Conservation (phyloP, 2,797 vertebrate species). For the Masticophis lateralis region DNA sequence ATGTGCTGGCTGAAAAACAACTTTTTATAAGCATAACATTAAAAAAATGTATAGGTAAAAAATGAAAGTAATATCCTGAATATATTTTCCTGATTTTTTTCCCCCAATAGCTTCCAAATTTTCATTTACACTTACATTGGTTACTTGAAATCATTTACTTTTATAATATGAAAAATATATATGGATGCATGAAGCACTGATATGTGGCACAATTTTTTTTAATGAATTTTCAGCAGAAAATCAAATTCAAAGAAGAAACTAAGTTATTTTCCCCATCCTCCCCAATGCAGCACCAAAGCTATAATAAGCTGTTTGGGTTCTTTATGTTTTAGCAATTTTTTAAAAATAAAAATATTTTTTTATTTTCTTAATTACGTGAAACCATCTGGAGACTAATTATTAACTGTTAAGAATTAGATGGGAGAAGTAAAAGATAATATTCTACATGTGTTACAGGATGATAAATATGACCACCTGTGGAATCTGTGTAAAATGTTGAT, state of each 20-base stretch:
- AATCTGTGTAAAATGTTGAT: not conserved
- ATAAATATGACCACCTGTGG: not conserved
- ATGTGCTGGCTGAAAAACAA: constrained; percentile 43
- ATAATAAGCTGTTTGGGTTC: not conserved
- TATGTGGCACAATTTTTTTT: not conserved
- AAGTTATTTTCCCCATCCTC: not conserved
- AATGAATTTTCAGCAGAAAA: constrained; percentile 47
- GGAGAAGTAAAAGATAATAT: not conserved
- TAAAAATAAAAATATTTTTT: constrained; percentile 17
- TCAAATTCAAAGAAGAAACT: constrained; percentile 3
- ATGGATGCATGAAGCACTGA: constrained; percentile 49
- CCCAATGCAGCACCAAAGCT: not conserved
- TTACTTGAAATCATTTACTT: constrained; percentile 57
- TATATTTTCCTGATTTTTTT: constrained; percentile 35
- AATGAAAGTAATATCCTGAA: constrained; percentile 9
- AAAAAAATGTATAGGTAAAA: not conserved
- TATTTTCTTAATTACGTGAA: not conserved
- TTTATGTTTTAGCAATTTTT: constrained; percentile 29
- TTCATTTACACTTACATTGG: constrained; percentile 48
- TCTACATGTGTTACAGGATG: not conserved
- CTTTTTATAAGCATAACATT: constrained; percentile 40
- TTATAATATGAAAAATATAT: constrained; percentile 52
- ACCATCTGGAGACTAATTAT: not conserved
- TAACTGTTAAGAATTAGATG: not conserved
- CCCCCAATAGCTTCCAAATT: constrained; percentile 41